phyloP scores from a whole-genome alignment of 1,140 invertebrate genomes.

The Pinna nobilis region DNA sequence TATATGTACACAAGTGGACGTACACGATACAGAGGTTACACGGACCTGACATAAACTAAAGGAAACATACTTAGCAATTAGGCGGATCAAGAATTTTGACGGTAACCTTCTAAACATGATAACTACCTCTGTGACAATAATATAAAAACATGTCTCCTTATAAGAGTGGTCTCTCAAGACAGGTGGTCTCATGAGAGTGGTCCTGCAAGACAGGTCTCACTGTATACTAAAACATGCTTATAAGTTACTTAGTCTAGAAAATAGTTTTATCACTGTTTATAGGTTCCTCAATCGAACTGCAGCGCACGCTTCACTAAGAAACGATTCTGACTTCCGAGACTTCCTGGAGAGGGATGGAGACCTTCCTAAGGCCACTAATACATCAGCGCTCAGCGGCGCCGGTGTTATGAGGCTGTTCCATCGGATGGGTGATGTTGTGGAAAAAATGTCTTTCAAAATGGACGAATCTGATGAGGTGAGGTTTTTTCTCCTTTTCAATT shows the following conservation, averaged over 20 bases:
- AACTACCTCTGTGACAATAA: no score
- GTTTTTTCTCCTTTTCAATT: slow-evolving; percentile 28
- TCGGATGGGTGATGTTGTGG: slow-evolving; percentile 97
- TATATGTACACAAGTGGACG: no score
- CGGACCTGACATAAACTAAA: no score
- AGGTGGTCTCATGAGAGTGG: no score
- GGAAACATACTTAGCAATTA: no score
- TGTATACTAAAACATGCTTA: no score
- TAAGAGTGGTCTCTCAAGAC: no score
- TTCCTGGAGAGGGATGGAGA: slow-evolving; percentile 96
- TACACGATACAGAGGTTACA: no score
- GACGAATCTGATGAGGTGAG: slow-evolving; percentile 97
- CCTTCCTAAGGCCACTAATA: slow-evolving; percentile 95
- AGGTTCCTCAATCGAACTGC: slow-evolving; percentile 94
- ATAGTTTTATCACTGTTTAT: slow-evolving; percentile 6
- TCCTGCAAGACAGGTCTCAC: no score
- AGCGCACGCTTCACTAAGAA: slow-evolving; percentile 89
- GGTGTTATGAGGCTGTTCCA: slow-evolving; percentile 96
- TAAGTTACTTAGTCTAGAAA: background rate
- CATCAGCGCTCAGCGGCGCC: slow-evolving; percentile 96
- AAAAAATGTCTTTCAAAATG: slow-evolving; percentile 99
- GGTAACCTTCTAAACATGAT: no score
- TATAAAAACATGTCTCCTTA: no score
- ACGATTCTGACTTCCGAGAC: slow-evolving; percentile 97
- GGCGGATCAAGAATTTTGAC: no score